Conservation (phyloP, 2,888 invertebrate genomes). For the Cryptocephalus moraei region DNA sequence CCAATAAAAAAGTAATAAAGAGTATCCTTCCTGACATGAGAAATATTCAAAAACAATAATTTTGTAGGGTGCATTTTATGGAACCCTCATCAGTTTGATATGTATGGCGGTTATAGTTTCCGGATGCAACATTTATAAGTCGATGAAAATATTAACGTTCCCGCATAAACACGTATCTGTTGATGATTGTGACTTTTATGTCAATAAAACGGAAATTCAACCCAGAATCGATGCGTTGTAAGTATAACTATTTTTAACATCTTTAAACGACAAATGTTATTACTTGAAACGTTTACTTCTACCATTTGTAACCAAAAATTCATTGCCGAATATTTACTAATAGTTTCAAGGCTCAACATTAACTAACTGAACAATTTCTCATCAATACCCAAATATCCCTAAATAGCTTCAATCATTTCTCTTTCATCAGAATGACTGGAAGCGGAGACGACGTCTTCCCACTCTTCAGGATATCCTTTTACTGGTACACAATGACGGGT, state of each 20-base stretch:
- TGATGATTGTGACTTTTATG: conserved; percentile 16
- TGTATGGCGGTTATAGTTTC: conserved; percentile 12
- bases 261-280: too few relatives aligned
- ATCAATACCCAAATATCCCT: too few relatives aligned
- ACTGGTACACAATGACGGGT: conserved; percentile 21
- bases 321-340: too few relatives aligned
- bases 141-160: conserved; percentile 14
- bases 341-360: too few relatives aligned
- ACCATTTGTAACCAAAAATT: too few relatives aligned
- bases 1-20: conserved; percentile 45
- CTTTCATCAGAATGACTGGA: conserved; percentile 1
- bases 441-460: conserved; percentile 5
- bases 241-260: not conserved
- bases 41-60: not conserved
- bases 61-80: conserved; percentile 22
- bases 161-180: conserved; percentile 18
- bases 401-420: not conserved
- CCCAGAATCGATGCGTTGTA: conserved; percentile 2
- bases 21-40: not conserved
- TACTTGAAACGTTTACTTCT: too few relatives aligned
- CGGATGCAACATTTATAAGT: conserved; percentile 19
- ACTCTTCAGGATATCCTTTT: conserved; percentile 22
- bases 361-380: too few relatives aligned
- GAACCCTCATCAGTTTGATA: conserved; percentile 14
- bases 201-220: conserved; percentile 4